Evolutionary conservation across 2,113 vertebrate species (phyloP).

Genomic region (Struthio camelus): DNA sequence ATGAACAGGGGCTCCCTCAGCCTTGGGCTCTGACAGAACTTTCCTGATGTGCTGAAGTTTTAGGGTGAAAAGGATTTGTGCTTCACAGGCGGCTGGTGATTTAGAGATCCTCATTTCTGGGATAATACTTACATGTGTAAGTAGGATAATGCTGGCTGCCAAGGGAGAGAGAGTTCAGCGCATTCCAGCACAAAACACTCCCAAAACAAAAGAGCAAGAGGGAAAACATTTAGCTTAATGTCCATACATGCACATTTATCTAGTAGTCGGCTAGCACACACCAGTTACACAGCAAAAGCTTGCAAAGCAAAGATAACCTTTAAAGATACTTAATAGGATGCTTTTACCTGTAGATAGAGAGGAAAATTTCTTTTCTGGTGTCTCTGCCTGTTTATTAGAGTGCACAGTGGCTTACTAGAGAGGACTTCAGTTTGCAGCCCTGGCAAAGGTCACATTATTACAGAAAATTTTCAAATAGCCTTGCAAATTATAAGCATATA

Average conservation of each 20-base stretch:
- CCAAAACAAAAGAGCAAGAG: not conserved
- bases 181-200: not conserved
- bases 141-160: not conserved
- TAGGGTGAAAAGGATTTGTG: not conserved
- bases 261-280: not conserved
- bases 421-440: not conserved
- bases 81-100: not conserved
- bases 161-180: not conserved
- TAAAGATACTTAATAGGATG: not conserved
- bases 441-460: not conserved
- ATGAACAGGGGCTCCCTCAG: not conserved
- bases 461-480: not conserved
- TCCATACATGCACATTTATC: too few relatives aligned
- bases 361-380: not conserved
- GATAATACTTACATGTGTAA: not conserved
- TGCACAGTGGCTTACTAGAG: not conserved
- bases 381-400: not conserved
- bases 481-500: not conserved
- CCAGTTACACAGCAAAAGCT: accelerated
- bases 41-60: not conserved
- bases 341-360: not conserved
- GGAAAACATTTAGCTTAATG: not conserved
- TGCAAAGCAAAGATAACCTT: too few relatives aligned
- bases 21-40: not conserved
- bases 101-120: not conserved